Base-by-base conservation (phyloP, 2,888 invertebrate genomes). In the Arge pagana region DNA sequence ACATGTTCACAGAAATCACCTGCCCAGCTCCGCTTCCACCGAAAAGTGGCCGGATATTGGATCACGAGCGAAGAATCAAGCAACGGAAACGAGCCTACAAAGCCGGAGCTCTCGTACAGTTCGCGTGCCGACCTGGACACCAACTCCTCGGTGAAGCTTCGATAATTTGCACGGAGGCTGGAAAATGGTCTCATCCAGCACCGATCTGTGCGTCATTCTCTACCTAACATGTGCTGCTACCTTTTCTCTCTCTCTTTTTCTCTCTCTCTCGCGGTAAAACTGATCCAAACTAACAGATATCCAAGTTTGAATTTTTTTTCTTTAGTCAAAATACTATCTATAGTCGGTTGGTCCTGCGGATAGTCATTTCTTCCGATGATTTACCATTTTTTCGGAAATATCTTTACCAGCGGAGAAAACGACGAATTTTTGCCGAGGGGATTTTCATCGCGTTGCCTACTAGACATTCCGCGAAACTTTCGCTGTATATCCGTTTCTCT, bases 151-250 rank as follows among this genome's bases (percentile, higher is more conserved):
- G 93, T 3, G 90, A 92, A 72, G 84, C 87, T 0, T 89, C 89
- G 56, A 87, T 90, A 62, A 89, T 92, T 37, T 93, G 93, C 78
- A 91, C 90, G 4, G 93, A 93, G 74, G 88, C 87, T 55, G 93
- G 92, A 39, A 88, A 87, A 70, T 93, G 93, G 93, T 91, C 92
- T 2, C 90, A 91, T 74, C 87, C 89, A 16, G 86, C 90, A 8
- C 93, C 93, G 40, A 86, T 88, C 72, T 93, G 93, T 84, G 73
- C 82, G 82, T 78, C 43, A 51, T 8, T 19, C 37, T 24, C 36
- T 21, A 8, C 21, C 8, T 10, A 11, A 24, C 6, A 13, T 48
- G 33, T 7, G 35, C 6, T 24, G 23, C 4, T 1, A 35, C 11
- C 11, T 35, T 36, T 31, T 28, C 11, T 16, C 28, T 16, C 6